Conservation (phyloP, 2,797 vertebrate genomes). For the Loriculus beryllinus region DNA sequence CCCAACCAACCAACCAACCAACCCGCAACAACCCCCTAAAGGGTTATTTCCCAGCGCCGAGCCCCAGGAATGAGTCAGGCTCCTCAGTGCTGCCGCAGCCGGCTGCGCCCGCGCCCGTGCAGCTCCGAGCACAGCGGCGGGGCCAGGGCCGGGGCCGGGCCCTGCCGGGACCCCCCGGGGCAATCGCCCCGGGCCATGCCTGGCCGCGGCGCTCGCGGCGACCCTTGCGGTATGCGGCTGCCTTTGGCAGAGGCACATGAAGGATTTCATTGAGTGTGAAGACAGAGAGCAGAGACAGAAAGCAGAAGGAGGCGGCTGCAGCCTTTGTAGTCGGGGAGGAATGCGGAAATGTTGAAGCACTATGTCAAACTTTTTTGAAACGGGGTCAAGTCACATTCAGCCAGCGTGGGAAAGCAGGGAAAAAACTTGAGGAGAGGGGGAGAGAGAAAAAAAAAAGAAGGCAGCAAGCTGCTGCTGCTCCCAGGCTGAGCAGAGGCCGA, state of each 20-base stretch:
- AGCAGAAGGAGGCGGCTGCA: conserved; percentile 90
- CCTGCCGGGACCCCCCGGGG: conserved; percentile 10
- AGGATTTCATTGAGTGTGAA: conserved; percentile 87
- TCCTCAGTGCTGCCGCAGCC: conserved; percentile 8
- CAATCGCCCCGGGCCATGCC: conserved; percentile 18
- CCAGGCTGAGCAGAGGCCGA: conserved; percentile 61
- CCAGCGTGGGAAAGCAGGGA: conserved; percentile 95
- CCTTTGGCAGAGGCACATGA: conserved; percentile 84
- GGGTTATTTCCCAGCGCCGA: background rate
- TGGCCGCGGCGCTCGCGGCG: conserved; percentile 55
- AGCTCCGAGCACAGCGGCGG: conserved; percentile 1
- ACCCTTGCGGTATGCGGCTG: conserved; percentile 73
- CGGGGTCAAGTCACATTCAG: conserved; percentile 97
- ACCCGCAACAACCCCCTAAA: background rate
- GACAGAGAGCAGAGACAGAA: conserved; percentile 85
- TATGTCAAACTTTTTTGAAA: conserved; percentile 98
- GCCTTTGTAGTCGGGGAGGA: conserved; percentile 96
- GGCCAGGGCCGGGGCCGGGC: background rate
- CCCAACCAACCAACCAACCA: background rate
- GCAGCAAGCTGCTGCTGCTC: background rate
- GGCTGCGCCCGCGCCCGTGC: background rate
- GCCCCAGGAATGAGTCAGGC: background rate
- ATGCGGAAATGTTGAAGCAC: conserved; percentile 99
- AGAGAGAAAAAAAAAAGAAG: background rate
- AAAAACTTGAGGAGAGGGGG: conserved; percentile 16